Evolutionary conservation across 30 jellyfish, hydroid and myxozoan species (phyloP), one percentile per base, ranked within the genome.

Genomic region (Cassiopea xamachana): DNA sequence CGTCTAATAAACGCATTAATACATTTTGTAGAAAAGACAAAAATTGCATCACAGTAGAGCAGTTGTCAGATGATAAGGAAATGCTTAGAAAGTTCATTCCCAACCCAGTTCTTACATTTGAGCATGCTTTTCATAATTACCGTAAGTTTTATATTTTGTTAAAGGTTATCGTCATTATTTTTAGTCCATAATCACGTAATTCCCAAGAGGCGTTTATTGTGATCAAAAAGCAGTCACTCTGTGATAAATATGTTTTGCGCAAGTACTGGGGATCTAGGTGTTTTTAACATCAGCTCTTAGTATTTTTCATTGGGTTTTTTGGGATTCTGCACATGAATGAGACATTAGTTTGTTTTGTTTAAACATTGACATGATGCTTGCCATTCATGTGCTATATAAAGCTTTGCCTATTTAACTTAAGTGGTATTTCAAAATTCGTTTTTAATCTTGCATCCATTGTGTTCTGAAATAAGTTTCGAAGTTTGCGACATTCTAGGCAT

Each of bases 71-170:
- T 1, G 81, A 76, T 69, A 70, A 90, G 10, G 86, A 69, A 49
- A 27, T 43, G 6, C 1, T 5, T 18, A 79, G 68, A 39, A 73
- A 70, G 12, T 82, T 51, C 48, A 78, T 95, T 10, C 97, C 92
- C 3, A 95, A 95, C 72, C 98, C 98, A 4, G 98, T 95, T 0
- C 91, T 80, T 1, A 76, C 97, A 14, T 95, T 95, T 87, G 98
- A 91, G 73, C 96, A 95, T 14, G 98, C 98, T 7, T 95, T 95
- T 80, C 92, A 86, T 51, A 81, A 85, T 73, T 95, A 71, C 71
- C 98, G 98, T 95, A 71, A 87, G 98, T 78, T 67, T 12, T n/a
- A 16, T 73, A 47, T 6, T 58, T 82, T 39, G 6, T 14, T 64
- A 0, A 6, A 7, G 8, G 69, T 59, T 59, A 6, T 59, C 14